These are phyloP conservation scores for Galaxias olidus DNA, from an alignment of 2,797 vertebrate genomes.

Conservation along the genomic window DNA sequence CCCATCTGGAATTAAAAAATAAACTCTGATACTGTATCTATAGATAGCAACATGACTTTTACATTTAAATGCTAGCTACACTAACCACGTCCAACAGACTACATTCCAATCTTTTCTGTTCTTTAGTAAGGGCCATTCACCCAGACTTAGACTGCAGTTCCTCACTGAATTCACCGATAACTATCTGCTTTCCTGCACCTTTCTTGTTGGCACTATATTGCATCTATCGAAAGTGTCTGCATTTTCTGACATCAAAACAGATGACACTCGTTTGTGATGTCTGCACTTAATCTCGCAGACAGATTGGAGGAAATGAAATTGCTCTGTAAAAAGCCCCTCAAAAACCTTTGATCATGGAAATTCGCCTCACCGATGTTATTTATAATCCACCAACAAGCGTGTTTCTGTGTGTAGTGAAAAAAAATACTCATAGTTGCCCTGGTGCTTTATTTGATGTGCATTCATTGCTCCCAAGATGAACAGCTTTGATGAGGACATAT, in stretches of 20 bases:
- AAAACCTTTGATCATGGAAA: conserved; percentile 51
- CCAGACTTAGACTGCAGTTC: conserved; percentile 22
- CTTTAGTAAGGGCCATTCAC: conserved; percentile 11
- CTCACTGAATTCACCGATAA: conserved; percentile 30
- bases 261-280: conserved; percentile 45
- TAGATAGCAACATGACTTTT: too few species aligned
- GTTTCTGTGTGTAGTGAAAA: conserved; percentile 33
- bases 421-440: conserved; percentile 32
- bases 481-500: conserved; percentile 22
- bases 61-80: too few species aligned
- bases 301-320: conserved; percentile 58
- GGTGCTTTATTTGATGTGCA: conserved; percentile 38
- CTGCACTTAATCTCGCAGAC: conserved; percentile 51
- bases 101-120: conserved; percentile 18
- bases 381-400: conserved; percentile 29
- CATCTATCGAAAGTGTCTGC: conserved; percentile 28
- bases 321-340: conserved; percentile 43
- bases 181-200: conserved; percentile 29
- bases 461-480: conserved; percentile 38
- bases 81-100: too few species aligned
- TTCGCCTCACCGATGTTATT: conserved; percentile 27
- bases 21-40: too few species aligned
- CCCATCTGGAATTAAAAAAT: too few species aligned
- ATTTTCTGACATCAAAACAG: conserved; percentile 52
- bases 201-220: conserved; percentile 34